Evolutionary conservation across 1,140 invertebrate species (phyloP), one percentile per base, ranked within the genome.

Genomic region (Antheraea mylitta): DNA sequence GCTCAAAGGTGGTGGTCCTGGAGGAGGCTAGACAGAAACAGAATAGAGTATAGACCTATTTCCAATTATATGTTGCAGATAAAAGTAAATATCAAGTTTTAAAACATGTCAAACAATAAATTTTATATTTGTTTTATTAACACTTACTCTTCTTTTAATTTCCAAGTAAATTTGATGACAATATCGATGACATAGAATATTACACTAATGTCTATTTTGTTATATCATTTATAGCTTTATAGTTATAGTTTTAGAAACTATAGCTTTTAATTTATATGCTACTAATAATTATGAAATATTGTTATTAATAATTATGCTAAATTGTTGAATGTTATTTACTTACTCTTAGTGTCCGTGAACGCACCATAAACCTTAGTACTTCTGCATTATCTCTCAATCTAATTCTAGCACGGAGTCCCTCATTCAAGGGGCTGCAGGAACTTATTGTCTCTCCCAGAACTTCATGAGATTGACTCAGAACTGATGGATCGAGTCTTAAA

Each of bases 361-460:
- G 75, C 10, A 82, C 48, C 70, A 87, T 78, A 65, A 82, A 84
- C 65, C 90, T 74, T 18, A 85, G 67, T 38, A 80, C 74, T 67
- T 91, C 89, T 36, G 77, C 53, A 79, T 82, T 86, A 58, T 93
- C 94, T 45, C 94, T 93, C 64, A 94, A 78, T 78, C 96, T 92
- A 75, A 95, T 93, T 38, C 96, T 93, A 9, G 94, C 95, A 30
- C 95, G 88, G 48, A 97, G 93, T 9, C 96, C 96, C 8, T 95
- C 94, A 86, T 94, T 95, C 18, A 96, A 91, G 76, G 95, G 93
- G 80, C 93, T 95, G 42, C 94, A 72, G 8, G 81, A 79, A 74
- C 76, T 85, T 16, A 73, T 65, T 30, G 78, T 70, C 74, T 89
- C 90, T 22, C 82, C 85, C 18, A 84, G 70, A 30, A 83, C 58